Conservation (phyloP, 2,888 invertebrate species). For the Piscicola geometra region DNA sequence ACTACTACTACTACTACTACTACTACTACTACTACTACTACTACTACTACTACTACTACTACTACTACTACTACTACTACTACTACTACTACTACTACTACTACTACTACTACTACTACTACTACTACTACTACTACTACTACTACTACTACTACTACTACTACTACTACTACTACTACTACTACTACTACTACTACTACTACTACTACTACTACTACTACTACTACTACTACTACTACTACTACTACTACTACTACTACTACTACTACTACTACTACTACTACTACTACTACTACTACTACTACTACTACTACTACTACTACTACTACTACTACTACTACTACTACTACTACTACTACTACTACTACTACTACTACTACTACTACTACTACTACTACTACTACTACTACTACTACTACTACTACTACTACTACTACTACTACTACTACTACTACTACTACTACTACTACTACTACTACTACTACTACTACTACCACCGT, state of each 20-base stretch:
- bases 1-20: conserved; percentile 22
- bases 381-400: conserved; percentile 17
- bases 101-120: conserved; percentile 28
- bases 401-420: conserved; percentile 16
- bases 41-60: conserved; percentile 28
- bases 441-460: conserved; percentile 31
- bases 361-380: conserved; percentile 17
- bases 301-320: conserved; percentile 14
- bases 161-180: background rate
- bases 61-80: conserved; percentile 28
- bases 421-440: conserved; percentile 26
- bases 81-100: conserved; percentile 28
- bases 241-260: background rate
- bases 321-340: conserved; percentile 15
- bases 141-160: background rate
- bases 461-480: conserved; percentile 32
- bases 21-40: conserved; percentile 28
- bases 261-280: background rate
- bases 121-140: conserved; percentile 28
- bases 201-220: background rate
- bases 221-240: background rate
- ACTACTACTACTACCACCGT: conserved; percentile 35
- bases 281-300: background rate
- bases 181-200: background rate
- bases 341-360: conserved; percentile 17